Conservation (phyloP, 2,113 vertebrate species). For the Cyanocitta stelleri region DNA sequence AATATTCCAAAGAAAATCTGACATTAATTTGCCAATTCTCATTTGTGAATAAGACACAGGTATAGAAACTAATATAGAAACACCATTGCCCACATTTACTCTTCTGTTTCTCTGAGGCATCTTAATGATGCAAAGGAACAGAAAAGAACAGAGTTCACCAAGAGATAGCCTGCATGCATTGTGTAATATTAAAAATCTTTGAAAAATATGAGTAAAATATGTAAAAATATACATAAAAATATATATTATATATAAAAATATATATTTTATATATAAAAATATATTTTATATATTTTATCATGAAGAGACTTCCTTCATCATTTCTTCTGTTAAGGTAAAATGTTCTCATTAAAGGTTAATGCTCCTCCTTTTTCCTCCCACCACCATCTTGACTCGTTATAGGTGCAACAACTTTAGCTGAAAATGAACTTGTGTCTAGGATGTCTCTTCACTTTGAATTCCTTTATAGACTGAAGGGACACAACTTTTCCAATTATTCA, state of each 20-base stretch:
- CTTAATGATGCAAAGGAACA: background rate
- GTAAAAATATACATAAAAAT: background rate
- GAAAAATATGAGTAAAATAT: background rate
- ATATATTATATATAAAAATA: too few species aligned
- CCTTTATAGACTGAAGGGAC: background rate
- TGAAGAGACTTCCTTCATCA: background rate
- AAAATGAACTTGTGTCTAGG: background rate
- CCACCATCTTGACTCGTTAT: rapidly evolving
- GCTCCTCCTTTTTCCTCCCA: background rate
- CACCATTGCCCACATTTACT: background rate
- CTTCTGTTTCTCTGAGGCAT: background rate
- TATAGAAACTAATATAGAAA: background rate
- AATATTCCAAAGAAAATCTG: background rate
- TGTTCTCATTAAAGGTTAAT: background rate
- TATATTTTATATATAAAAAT: too few species aligned
- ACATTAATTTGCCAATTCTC: background rate
- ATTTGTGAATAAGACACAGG: background rate
- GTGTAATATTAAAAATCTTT: background rate
- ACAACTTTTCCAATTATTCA: background rate
- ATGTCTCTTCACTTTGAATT: background rate
- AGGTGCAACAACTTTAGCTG: background rate
- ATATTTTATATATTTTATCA: background rate
- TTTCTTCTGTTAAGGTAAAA: background rate
- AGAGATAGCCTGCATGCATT: background rate
- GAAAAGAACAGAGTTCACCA: background rate